Conservation (phyloP, 37 sponge, comb jelly and placozoan species). For the Halichondria panicea region DNA sequence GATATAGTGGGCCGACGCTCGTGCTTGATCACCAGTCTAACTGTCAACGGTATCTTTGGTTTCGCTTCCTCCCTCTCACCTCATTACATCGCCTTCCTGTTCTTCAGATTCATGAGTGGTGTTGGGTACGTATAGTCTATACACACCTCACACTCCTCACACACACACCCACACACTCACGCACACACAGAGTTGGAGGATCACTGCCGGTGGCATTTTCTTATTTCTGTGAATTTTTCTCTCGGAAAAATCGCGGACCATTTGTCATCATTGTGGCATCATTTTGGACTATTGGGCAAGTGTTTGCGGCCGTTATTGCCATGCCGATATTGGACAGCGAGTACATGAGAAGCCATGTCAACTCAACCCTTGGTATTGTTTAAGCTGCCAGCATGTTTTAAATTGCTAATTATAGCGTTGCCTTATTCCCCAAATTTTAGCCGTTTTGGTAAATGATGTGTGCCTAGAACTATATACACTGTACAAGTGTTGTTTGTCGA, state of each 20-base stretch:
- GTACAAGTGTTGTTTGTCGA: no score
- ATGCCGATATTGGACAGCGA: slow-evolving; percentile 47
- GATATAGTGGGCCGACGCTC: slow-evolving; percentile 79
- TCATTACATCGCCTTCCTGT: slow-evolving; percentile 61
- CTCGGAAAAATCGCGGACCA: slow-evolving; percentile 52
- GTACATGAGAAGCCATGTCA: background rate
- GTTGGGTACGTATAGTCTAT: slow-evolving; percentile 71
- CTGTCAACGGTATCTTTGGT: slow-evolving; percentile 83
- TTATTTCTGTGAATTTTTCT: slow-evolving; percentile 82
- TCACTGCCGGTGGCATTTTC: slow-evolving; percentile 89
- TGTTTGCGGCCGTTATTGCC: slow-evolving; percentile 71
- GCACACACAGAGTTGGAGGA: slow-evolving; percentile 72
- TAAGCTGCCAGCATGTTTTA: background rate
- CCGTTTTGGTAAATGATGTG: no score
- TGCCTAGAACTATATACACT: no score
- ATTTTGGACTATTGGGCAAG: slow-evolving; percentile 81
- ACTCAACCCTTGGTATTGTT: background rate
- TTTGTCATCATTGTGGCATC: slow-evolving; percentile 68
- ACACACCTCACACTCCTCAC: background rate
- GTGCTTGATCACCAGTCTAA: slow-evolving; percentile 74
- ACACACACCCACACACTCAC: slow-evolving; percentile 11
- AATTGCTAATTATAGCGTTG: no score
- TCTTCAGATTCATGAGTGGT: slow-evolving; percentile 88
- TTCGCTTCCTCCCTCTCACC: slow-evolving; percentile 78
- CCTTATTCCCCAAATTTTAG: no score